phyloP scores from a whole-genome alignment of 2,113 vertebrate genomes.

The Dolichallabes microphthalmus region DNA sequence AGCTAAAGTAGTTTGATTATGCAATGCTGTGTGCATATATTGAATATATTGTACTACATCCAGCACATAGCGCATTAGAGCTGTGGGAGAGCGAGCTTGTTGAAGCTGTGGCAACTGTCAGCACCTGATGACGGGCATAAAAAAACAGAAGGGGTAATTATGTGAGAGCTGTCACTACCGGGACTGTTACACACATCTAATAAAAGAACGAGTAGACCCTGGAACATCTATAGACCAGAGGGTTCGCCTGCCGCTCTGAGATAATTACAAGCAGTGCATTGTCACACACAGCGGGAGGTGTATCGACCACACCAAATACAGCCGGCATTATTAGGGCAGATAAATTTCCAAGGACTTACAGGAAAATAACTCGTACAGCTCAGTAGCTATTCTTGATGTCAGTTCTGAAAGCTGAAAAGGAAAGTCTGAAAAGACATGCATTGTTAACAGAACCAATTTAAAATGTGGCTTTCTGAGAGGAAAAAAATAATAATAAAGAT shows the following conservation, averaged over 20 bases:
- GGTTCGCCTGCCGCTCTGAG: neutral
- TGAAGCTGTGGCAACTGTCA: neutral
- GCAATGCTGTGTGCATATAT: conserved; percentile 10
- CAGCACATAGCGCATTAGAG: neutral
- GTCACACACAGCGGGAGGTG: neutral
- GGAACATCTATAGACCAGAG: neutral
- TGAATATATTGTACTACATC: neutral
- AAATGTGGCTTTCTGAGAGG: neutral
- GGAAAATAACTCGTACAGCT: neutral
- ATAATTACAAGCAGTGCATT: neutral
- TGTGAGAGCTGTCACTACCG: conserved; percentile 9
- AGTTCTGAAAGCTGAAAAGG: neutral
- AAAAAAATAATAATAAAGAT: neutral
- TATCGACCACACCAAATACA: neutral
- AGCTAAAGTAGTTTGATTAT: conserved; percentile 2
- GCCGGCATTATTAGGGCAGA: neutral
- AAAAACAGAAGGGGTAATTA: conserved; percentile 20
- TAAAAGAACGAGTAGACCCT: neutral
- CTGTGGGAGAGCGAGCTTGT: conserved; percentile 2
- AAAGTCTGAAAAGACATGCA: neutral
- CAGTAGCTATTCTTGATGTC: neutral
- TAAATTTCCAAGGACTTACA: neutral
- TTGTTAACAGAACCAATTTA: neutral
- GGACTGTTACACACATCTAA: conserved; percentile 8
- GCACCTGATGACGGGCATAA: neutral